Conservation (phyloP, 2,797 vertebrate genomes). For the Lithobates sylvaticus region DNA sequence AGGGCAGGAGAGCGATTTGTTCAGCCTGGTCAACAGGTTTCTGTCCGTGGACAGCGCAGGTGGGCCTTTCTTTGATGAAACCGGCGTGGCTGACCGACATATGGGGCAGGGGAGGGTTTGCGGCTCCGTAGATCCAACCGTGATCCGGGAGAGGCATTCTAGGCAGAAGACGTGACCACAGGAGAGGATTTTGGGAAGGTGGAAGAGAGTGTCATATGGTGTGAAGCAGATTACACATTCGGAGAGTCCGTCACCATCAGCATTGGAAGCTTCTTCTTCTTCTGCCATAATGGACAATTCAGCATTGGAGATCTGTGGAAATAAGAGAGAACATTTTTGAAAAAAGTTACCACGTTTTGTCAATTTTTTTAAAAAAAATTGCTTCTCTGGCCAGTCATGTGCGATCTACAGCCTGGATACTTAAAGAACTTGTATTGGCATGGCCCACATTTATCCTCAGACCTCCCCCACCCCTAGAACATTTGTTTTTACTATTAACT, state of each 20-base stretch:
- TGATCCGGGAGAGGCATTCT: slow-evolving; percentile 84
- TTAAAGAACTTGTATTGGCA: background rate
- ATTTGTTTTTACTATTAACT: too few relatives aligned
- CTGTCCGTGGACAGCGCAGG: slow-evolving; percentile 77
- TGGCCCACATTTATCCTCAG: background rate
- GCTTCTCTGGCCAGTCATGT: too few relatives aligned
- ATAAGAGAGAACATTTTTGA: background rate
- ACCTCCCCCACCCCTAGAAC: too few relatives aligned
- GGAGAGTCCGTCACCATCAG: slow-evolving; percentile 22
- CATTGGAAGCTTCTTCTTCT: background rate
- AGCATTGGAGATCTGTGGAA: slow-evolving; percentile 21
- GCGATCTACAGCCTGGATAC: too few relatives aligned
- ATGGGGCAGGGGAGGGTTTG: slow-evolving; percentile 79
- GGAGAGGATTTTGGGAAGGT: slow-evolving; percentile 81
- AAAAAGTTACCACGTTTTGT: background rate
- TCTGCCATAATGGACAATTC: slow-evolving; percentile 15
- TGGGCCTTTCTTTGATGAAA: slow-evolving; percentile 75
- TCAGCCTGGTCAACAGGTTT: slow-evolving; percentile 75
- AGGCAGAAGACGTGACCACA: slow-evolving; percentile 84
- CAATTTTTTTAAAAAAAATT: too few relatives aligned
- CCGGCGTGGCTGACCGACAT: slow-evolving; percentile 75
- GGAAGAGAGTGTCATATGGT: slow-evolving; percentile 83
- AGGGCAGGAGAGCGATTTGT: slow-evolving; percentile 70
- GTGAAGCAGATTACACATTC: slow-evolving; percentile 84
- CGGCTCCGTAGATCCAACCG: slow-evolving; percentile 76